Evolutionary conservation across 2,797 vertebrate species (phyloP).

Genomic region (Fratercula arctica): DNA sequence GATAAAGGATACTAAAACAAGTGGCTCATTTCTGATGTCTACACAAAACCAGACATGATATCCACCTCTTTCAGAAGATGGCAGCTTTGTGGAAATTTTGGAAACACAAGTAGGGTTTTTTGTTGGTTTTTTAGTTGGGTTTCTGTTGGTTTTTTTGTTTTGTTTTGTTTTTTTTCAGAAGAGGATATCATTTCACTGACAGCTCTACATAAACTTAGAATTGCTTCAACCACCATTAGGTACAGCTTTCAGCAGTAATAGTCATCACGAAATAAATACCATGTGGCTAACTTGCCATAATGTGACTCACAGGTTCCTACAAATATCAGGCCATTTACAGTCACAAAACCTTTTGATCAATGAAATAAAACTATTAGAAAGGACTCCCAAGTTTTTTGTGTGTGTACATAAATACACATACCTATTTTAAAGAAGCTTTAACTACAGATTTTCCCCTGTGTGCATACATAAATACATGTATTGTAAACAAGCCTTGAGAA

Average conservation of each 20-base stretch:
- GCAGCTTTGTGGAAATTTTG: background rate
- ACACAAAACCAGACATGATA: background rate
- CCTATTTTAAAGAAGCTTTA: background rate
- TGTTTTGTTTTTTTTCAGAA: rapidly evolving
- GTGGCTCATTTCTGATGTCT: background rate
- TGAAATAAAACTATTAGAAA: background rate
- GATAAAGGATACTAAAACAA: background rate
- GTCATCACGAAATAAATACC: background rate
- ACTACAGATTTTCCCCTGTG: background rate
- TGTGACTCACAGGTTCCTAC: background rate
- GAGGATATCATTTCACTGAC: rapidly evolving
- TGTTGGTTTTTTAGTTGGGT: rapidly evolving
- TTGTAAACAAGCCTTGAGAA: background rate
- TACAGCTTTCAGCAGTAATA: background rate
- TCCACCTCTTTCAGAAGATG: rapidly evolving
- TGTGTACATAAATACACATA: rapidly evolving
- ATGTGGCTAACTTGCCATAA: background rate
- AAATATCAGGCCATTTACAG: background rate
- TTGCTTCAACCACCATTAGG: background rate
- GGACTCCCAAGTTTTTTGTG: rapidly evolving
- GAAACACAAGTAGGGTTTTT: background rate
- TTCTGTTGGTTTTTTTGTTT: too few species aligned
- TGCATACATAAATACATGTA: rapidly evolving
- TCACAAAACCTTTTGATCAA: background rate
- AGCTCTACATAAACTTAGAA: background rate